Conservation (phyloP, 2,113 vertebrate species). For the Sceloporus undulatus region DNA sequence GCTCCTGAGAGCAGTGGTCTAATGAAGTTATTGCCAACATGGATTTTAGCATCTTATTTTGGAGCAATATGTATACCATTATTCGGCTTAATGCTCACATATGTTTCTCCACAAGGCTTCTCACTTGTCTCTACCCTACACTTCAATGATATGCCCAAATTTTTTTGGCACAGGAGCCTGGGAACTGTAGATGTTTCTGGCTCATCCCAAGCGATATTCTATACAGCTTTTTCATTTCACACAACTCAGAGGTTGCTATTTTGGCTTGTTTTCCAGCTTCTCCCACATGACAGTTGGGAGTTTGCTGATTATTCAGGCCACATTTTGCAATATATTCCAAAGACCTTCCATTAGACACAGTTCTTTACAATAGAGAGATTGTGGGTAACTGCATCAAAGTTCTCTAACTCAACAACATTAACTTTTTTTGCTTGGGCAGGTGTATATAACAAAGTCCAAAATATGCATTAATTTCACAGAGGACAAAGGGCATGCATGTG, state of each 20-base stretch:
- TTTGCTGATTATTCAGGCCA: conserved; percentile 60
- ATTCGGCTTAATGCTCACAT: conserved; percentile 53
- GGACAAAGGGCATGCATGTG: not conserved
- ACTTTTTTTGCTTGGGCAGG: not conserved
- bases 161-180: conserved; percentile 47
- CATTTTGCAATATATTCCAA: conserved; percentile 47
- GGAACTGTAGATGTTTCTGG: conserved; percentile 47
- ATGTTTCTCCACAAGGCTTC: conserved; percentile 31
- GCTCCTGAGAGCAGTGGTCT: no score
- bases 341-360: conserved; percentile 43
- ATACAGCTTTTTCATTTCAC: conserved; percentile 30
- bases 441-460: not conserved
- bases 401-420: not conserved
- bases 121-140: conserved; percentile 29
- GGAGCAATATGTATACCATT: conserved; percentile 30
- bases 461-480: not conserved
- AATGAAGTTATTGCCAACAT: no score
- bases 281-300: conserved; percentile 18
- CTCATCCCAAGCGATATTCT: conserved; percentile 56
- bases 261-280: conserved; percentile 51
- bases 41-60: no score
- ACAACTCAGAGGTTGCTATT: conserved; percentile 56
- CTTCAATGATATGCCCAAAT: conserved; percentile 41
- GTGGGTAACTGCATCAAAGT: not conserved
- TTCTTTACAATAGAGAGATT: conserved; percentile 39